Percentiles rank a stretch among this genome's conserved stretches.
Conservation (phyloP, 2,797 vertebrate genomes). For the Sardinella longiceps region DNA sequence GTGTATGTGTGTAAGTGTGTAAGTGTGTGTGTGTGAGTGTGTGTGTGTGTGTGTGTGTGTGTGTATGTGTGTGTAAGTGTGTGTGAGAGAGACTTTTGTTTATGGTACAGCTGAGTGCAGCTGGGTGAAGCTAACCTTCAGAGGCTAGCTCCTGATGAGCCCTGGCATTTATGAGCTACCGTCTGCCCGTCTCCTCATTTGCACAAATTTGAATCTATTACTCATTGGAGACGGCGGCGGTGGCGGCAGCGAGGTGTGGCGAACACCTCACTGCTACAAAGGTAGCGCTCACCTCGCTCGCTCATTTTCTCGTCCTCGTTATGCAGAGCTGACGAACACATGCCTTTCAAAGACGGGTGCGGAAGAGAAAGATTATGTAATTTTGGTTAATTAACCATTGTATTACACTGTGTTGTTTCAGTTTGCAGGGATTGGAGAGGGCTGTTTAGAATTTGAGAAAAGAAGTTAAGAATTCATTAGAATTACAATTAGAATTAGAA, state of each 20-base stretch:
- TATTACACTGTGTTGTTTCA: background rate
- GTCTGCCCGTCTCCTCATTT: conserved; percentile 18
- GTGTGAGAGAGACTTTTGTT: background rate
- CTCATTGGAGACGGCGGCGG: background rate
- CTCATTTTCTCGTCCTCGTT: background rate
- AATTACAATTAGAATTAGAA: no score
- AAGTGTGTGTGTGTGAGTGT: background rate
- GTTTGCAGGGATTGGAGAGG: background rate
- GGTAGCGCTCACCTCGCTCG: background rate
- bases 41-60: background rate
- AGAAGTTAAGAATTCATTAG: no score
- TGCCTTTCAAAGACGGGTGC: background rate
- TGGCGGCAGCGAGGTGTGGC: background rate
- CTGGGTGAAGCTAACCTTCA: conserved; percentile 29
- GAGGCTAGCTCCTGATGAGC: conserved; percentile 15
- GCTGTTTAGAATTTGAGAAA: background rate
- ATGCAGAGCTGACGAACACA: background rate
- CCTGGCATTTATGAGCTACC: conserved; percentile 26
- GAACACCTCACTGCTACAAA: background rate
- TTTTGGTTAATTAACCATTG: background rate
- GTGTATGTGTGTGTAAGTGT: no score
- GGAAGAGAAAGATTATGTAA: background rate
- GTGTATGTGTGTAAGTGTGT: no score
- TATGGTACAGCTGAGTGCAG: background rate
- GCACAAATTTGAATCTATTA: conserved; percentile 15